These are phyloP conservation scores for Lycodopsis pacificus DNA, from an alignment of 2,797 vertebrate genomes.

Conservation along the genomic window DNA sequence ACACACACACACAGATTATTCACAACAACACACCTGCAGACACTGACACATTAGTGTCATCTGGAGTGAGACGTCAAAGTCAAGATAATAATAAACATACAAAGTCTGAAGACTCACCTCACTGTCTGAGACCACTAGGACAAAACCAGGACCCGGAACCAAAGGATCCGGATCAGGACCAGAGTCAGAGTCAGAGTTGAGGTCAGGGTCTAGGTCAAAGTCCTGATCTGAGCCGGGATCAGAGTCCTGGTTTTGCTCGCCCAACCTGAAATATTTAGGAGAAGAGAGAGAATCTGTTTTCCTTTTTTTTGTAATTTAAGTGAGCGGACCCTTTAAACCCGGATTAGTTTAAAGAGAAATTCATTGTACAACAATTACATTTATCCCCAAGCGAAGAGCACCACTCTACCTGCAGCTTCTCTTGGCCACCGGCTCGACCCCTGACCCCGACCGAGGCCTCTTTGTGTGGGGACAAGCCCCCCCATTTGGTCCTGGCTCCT, in stretches of 20 bases:
- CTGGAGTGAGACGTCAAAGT: background rate
- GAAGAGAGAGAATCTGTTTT: background rate
- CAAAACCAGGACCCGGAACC: constrained; percentile 68
- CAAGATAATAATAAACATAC: background rate
- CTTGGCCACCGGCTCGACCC: constrained; percentile 28
- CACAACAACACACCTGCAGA: background rate
- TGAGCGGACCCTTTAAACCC: background rate
- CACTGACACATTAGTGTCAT: background rate
- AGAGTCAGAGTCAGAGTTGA: background rate
- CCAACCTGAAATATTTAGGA: constrained; percentile 6
- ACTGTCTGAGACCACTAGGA: constrained; percentile 60
- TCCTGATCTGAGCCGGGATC: constrained; percentile 14
- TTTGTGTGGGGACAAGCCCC: background rate
- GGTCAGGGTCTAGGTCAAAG: background rate
- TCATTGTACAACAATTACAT: background rate
- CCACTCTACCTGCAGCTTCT: constrained; percentile 58
- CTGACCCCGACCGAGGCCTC: background rate
- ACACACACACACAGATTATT: background rate
- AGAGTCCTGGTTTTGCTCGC: constrained; percentile 35
- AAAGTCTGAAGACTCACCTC: constrained; percentile 44
- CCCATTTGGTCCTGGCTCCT: background rate
- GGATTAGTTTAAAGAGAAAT: background rate
- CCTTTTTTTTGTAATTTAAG: background rate
- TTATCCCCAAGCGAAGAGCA: background rate
- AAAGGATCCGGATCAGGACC: background rate